phyloP scores from a whole-genome alignment of 2,888 invertebrate genomes.

The Pteria penguin region DNA sequence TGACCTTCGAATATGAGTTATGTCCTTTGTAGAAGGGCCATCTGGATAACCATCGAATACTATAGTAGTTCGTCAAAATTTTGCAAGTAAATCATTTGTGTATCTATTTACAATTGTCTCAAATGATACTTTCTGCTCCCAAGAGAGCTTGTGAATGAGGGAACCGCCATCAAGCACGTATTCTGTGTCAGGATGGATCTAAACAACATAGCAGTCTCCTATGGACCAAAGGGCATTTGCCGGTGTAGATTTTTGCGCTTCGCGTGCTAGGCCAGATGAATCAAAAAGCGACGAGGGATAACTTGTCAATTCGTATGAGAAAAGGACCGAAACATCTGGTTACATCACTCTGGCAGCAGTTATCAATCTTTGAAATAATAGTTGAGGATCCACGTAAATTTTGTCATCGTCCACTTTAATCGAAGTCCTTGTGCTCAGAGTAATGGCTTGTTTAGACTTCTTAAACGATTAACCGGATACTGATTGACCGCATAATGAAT shows the following conservation, averaged over 20 bases:
- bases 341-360: not conserved
- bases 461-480: conserved; percentile 6
- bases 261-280: conserved; percentile 33
- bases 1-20: conserved; percentile 50
- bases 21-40: conserved; percentile 56
- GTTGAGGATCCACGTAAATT: conserved; percentile 3
- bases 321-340: not conserved
- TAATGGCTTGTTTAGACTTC: not conserved
- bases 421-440: not conserved
- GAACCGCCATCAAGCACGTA: conserved; percentile 13
- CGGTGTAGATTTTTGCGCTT: conserved; percentile 49
- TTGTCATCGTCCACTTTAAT: conserved; percentile 2
- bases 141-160: conserved; percentile 12
- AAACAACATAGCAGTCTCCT: conserved; percentile 15
- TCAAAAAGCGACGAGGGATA: conserved; percentile 19
- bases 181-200: not conserved
- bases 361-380: conserved; percentile 11
- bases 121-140: not conserved
- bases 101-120: not conserved
- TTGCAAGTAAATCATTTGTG: not conserved
- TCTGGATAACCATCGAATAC: conserved; percentile 61
- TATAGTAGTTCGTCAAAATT: not conserved
- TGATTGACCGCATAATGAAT: conserved; percentile 3
- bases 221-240: conserved; percentile 49
- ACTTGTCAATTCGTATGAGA: conserved; percentile 9